Evolutionary conservation across 2,797 vertebrate genomes (phyloP).

Genomic region (Sebastes elongatus): DNA sequence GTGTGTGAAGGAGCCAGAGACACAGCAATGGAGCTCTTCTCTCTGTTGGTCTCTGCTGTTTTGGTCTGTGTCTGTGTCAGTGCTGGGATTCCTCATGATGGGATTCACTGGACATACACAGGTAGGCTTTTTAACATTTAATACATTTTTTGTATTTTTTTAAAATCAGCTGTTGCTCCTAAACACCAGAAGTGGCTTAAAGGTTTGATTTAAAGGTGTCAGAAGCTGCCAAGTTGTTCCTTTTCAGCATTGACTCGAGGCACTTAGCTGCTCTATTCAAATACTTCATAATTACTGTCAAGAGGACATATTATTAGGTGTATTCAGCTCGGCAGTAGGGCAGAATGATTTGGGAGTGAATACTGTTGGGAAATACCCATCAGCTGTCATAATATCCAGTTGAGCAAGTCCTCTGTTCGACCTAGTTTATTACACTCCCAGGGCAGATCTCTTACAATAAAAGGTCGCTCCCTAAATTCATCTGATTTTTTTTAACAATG

Average conservation of each 20-base stretch:
- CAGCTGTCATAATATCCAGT: background rate
- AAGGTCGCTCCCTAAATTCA: background rate
- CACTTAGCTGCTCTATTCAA: background rate
- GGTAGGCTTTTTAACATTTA: conserved; percentile 56
- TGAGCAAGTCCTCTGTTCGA: background rate
- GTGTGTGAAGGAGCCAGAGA: background rate
- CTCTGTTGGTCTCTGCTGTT: conserved; percentile 34
- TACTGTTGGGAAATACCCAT: background rate
- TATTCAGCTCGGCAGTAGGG: background rate
- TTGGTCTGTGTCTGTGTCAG: conserved; percentile 34
- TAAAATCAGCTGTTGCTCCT: background rate
- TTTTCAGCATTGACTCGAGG: background rate
- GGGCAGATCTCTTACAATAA: background rate
- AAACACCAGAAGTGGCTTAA: background rate
- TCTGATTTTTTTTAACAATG: background rate
- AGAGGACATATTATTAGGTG: background rate
- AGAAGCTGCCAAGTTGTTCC: background rate
- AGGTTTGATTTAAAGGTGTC: background rate
- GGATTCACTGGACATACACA: conserved; percentile 82
- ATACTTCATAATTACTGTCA: background rate
- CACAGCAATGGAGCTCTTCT: conserved; percentile 70
- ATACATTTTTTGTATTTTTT: background rate
- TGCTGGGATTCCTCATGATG: conserved; percentile 56
- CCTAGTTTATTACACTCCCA: background rate
- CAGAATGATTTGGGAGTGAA: background rate